Evolutionary conservation across 2,113 vertebrate species (phyloP).

Genomic region (Diglossa brunneiventris): DNA sequence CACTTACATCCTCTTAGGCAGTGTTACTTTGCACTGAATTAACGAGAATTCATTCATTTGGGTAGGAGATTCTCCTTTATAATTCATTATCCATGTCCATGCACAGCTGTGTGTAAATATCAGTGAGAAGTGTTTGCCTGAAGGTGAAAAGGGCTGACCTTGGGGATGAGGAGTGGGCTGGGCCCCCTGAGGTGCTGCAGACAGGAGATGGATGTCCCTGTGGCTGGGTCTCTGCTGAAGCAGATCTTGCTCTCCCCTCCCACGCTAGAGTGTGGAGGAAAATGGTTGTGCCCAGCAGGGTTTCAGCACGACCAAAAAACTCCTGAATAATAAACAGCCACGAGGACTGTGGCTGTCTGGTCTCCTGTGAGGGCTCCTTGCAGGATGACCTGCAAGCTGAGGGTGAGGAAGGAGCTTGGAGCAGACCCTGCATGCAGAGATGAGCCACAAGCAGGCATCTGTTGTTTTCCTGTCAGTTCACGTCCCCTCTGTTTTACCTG

Average conservation of each 20-base stretch:
- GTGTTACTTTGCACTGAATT: neutral
- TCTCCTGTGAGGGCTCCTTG: neutral
- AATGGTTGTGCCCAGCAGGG: neutral
- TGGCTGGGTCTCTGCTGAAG: neutral
- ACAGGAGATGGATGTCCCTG: neutral
- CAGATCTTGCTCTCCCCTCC: too few relatives aligned
- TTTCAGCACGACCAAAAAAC: neutral
- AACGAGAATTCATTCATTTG: neutral
- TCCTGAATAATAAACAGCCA: neutral
- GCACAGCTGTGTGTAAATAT: neutral
- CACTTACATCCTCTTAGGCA: neutral
- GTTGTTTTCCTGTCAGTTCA: neutral
- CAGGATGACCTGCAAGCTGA: neutral
- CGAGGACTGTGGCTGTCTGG: neutral
- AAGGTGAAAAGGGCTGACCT: neutral
- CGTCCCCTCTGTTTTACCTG: neutral
- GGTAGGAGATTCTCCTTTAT: neutral
- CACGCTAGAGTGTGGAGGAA: too few relatives aligned
- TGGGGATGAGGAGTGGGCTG: neutral
- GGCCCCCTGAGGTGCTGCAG: neutral
- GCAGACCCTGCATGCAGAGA: neutral
- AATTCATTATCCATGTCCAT: rapidly evolving
- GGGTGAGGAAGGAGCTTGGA: neutral
- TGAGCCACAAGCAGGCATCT: neutral
- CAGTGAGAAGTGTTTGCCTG: neutral